Evolutionary conservation across 2,113 vertebrate genomes (phyloP).

Genomic region (Callopanchax toddi): DNA sequence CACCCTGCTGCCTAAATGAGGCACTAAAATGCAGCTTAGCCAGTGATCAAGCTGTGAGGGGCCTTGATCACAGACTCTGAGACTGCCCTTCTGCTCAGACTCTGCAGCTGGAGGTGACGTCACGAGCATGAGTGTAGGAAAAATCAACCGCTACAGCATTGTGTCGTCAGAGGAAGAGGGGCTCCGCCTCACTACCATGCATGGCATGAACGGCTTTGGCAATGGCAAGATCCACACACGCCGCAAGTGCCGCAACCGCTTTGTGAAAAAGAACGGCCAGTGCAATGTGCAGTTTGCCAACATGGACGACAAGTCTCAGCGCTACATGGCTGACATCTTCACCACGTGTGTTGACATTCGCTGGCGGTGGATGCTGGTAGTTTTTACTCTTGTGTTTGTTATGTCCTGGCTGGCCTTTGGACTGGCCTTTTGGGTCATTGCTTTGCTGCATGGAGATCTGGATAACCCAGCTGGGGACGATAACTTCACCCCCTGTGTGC

Average conservation of each 20-base stretch:
- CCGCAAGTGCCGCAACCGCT: slow-evolving; percentile 92
- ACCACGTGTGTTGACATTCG: slow-evolving; percentile 97
- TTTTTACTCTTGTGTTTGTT: slow-evolving; percentile 94
- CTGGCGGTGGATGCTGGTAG: slow-evolving; percentile 95
- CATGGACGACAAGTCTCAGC: slow-evolving; percentile 95
- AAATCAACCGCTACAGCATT: slow-evolving; percentile 93
- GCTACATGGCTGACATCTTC: slow-evolving; percentile 97
- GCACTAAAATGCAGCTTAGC: slow-evolving; percentile 56
- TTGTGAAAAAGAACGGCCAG: slow-evolving; percentile 97
- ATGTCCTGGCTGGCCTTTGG: slow-evolving; percentile 94
- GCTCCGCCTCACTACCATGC: slow-evolving; percentile 93
- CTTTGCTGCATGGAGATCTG: slow-evolving; percentile 92
- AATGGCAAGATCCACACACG: slow-evolving; percentile 96
- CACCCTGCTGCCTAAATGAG: slow-evolving; percentile 45
- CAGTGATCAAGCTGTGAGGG: slow-evolving; percentile 59
- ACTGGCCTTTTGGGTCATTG: slow-evolving; percentile 96
- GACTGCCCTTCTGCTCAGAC: slow-evolving; percentile 44
- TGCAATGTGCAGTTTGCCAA: slow-evolving; percentile 97
- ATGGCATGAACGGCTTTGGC: slow-evolving; percentile 95
- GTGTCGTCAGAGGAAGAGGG: slow-evolving; percentile 96
- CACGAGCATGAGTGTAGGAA: slow-evolving; percentile 88
- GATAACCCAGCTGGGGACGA: slow-evolving; percentile 88
- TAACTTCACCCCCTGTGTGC: slow-evolving; percentile 92
- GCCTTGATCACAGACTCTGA: slow-evolving; percentile 55
- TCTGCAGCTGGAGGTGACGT: slow-evolving; percentile 51